A percentile compares a stretch with the other conserved stretches of the same genome.
Conservation (phyloP, 2,797 vertebrate species). For the Erpetoichthys calabaricus region DNA sequence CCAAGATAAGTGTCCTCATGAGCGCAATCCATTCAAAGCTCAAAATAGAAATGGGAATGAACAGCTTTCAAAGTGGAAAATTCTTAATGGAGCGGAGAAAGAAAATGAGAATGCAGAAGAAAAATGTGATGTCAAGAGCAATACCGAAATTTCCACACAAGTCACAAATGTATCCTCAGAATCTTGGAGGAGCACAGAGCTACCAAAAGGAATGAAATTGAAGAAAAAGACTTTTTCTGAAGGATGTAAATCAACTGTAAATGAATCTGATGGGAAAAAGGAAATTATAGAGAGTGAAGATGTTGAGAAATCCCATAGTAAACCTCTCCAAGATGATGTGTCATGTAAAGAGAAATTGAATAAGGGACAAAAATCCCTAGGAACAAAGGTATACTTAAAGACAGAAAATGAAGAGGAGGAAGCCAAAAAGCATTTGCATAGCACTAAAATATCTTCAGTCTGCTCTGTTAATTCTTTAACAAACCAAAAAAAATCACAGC, state of each 20-base stretch:
- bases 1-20: slow-evolving; percentile 20
- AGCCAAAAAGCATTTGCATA: not conserved
- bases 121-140: slow-evolving; percentile 16
- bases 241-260: not conserved
- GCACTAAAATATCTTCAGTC: too few relatives aligned
- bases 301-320: too few relatives aligned
- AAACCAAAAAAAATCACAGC: too few relatives aligned
- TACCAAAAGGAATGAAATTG: slow-evolving; percentile 37
- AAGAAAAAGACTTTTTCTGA: slow-evolving; percentile 30
- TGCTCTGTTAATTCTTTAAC: too few relatives aligned
- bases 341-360: too few relatives aligned
- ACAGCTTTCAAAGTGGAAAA: slow-evolving; percentile 39
- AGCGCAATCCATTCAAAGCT: slow-evolving; percentile 76
- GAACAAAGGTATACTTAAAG: slow-evolving; percentile 2
- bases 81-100: slow-evolving; percentile 19
- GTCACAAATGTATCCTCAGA: slow-evolving; percentile 14
- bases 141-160: not conserved
- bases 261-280: not conserved
- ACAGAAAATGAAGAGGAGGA: slow-evolving; percentile 5
- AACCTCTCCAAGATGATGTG: too few relatives aligned
- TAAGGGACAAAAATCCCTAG: not conserved
- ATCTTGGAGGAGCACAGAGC: slow-evolving; percentile 28
- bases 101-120: slow-evolving; percentile 11
- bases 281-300: slow-evolving; percentile 6
- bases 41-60: slow-evolving; percentile 40